Percentiles rank a stretch among this genome's conserved stretches.
Evolutionary conservation across 2,888 invertebrate species (phyloP).

Genomic region (Amblyjoppa proteus): DNA sequence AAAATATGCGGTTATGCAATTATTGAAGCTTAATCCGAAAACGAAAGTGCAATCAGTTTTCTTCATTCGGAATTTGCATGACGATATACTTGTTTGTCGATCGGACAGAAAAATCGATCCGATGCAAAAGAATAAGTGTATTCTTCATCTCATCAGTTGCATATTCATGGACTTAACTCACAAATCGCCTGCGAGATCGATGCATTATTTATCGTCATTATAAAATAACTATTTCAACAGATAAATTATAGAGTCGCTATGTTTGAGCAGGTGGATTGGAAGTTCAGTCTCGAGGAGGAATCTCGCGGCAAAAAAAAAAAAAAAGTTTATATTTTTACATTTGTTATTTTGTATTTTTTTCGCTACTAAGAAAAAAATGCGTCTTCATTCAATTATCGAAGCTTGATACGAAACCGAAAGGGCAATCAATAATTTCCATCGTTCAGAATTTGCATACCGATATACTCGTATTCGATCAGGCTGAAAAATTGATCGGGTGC

Average conservation of each 20-base stretch:
- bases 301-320: no score
- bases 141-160: background rate
- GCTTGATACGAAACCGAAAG: no score
- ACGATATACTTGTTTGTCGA: background rate
- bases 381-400: no score
- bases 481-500: background rate
- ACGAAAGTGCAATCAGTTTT: no score
- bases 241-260: conserved; percentile 17
- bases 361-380: no score
- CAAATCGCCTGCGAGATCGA: conserved; percentile 9
- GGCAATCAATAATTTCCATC: no score
- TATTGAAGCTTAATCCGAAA: no score
- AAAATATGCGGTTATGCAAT: no score
- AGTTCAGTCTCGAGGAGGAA: conserved; percentile 62
- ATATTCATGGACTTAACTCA: background rate
- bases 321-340: no score
- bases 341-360: no score
- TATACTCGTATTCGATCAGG: background rate
- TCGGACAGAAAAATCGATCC: background rate
- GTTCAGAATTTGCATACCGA: background rate
- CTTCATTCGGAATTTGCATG: no score
- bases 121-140: no score
- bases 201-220: conserved; percentile 2
- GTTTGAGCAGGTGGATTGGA: conserved; percentile 57
- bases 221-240: conserved; percentile 9